Evolutionary conservation across 2,113 vertebrate genomes (phyloP), one percentile per base, ranked within the genome.

Genomic region (Daubentonia madagascariensis): DNA sequence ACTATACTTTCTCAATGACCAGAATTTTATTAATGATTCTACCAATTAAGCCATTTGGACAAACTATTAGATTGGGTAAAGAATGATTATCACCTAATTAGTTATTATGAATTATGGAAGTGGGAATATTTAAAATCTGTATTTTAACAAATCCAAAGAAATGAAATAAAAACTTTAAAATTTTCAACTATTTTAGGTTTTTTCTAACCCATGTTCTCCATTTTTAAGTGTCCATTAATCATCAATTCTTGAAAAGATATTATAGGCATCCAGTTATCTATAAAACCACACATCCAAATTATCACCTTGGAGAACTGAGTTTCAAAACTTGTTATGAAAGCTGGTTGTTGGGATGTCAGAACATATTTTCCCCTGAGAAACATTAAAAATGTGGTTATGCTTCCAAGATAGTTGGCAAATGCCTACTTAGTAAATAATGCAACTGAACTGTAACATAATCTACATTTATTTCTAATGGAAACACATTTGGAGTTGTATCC

Each of bases 101-200:
- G 48, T 63, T 75, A 91, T 12, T n/a, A 78, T 48, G n/a, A 93
- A 90, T 76, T 68, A 90, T 23, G 35, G 23, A 25, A 59, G 5
- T 18, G 10, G 4, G 30, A 28, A 57, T 43, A 70, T 22, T 95
- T 50, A 95, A 91, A 88, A 73, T 30, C 16, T 87, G 14, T 23
- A 75, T 63, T 78, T 87, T 87, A 96, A 96, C 22, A 87, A 95
- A 91, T 28, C 28, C 75, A 81, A 88, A 89, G 8, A 78, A 79
- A 85, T 83, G 40, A 76, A 90, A 86, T 25, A 84, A 8, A 57
- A 63, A 48, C 25, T 40, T 87, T 43, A 48, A 57, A 79, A 57
- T 43, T 85, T 73, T 92, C 81, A 89, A 76, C 10, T 23, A 80
- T 16, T 59, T 59, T 32, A 96, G 32, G 68, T 37, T 70, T 73